Percentiles rank a stretch among this genome's conserved stretches.
Conservation (phyloP, 1,140 invertebrate species). For the Neodiprion lecontei region DNA sequence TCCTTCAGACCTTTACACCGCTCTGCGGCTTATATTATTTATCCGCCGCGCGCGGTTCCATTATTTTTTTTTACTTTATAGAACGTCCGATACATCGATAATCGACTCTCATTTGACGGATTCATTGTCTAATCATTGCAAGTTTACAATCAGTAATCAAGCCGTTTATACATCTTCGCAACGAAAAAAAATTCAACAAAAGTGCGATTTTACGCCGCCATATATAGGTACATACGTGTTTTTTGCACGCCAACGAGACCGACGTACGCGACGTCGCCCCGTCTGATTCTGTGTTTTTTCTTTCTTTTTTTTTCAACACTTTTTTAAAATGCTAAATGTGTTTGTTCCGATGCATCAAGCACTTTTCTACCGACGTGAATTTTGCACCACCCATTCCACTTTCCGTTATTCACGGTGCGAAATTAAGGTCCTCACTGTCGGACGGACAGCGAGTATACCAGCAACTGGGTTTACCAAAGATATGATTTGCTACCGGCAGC, state of each 20-base stretch:
- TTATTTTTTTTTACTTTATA: not conserved
- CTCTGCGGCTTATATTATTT: not conserved
- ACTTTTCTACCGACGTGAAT: conserved; percentile 34
- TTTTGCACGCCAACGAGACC: too few relatives aligned
- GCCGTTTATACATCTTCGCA: not conserved
- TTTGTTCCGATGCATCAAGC: conserved; percentile 46
- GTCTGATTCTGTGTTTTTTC: too few relatives aligned
- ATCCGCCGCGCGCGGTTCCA: not conserved
- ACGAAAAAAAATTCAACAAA: not conserved
- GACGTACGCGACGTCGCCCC: too few relatives aligned
- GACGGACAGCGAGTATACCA: conserved; percentile 29
- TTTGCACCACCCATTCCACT: too few relatives aligned
- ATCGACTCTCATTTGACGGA: not conserved
- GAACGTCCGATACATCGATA: not conserved
- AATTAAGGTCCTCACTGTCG: conserved; percentile 3
- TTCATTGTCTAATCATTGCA: not conserved
- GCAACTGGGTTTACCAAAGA: conserved; percentile 23
- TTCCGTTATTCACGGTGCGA: not conserved
- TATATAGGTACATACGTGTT: too few relatives aligned
- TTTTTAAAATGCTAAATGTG: conserved; percentile 40
- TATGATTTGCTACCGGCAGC: conserved; percentile 20
- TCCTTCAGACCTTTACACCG: conserved; percentile 15
- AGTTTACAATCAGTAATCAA: not conserved
- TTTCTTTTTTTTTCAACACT: too few relatives aligned
- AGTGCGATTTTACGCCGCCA: too few relatives aligned